phyloP scores from a whole-genome alignment of 2,797 vertebrate species.

The Garrulus glandarius region DNA sequence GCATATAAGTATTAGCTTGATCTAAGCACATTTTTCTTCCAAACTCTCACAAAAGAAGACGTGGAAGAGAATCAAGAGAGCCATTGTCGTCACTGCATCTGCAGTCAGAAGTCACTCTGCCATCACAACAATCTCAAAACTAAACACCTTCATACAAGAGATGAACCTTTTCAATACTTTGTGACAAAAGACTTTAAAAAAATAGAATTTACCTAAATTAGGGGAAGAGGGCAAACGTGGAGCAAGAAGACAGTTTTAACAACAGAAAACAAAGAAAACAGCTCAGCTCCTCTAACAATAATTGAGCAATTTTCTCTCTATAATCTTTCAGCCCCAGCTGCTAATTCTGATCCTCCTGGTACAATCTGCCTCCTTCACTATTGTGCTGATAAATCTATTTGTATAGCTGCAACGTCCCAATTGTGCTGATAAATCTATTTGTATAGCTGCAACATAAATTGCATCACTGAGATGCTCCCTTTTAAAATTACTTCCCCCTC shows the following conservation, averaged over 20 bases:
- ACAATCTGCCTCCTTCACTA: not conserved
- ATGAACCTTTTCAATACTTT: not conserved
- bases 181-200: not conserved
- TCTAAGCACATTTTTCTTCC: not conserved
- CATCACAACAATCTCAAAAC: not conserved
- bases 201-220: not conserved
- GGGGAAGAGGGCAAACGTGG: not conserved
- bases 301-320: slow-evolving; percentile 12
- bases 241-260: slow-evolving; percentile 1
- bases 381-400: slow-evolving; percentile 15
- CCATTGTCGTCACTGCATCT: accelerated
- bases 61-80: not conserved
- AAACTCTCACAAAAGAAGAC: not conserved
- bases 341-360: not conserved
- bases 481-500: not conserved
- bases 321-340: not conserved
- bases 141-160: not conserved
- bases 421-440: slow-evolving; percentile 20
- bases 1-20: not conserved
- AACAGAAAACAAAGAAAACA: slow-evolving; percentile 26
- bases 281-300: not conserved
- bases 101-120: not conserved
- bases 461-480: slow-evolving; percentile 5
- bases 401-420: not conserved
- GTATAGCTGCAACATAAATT: not conserved